Percentiles rank a stretch among this genome's conserved stretches.
These are phyloP conservation scores for Zalophus californianus DNA, from an alignment of 2,797 vertebrate genomes.

Conservation along the genomic window DNA sequence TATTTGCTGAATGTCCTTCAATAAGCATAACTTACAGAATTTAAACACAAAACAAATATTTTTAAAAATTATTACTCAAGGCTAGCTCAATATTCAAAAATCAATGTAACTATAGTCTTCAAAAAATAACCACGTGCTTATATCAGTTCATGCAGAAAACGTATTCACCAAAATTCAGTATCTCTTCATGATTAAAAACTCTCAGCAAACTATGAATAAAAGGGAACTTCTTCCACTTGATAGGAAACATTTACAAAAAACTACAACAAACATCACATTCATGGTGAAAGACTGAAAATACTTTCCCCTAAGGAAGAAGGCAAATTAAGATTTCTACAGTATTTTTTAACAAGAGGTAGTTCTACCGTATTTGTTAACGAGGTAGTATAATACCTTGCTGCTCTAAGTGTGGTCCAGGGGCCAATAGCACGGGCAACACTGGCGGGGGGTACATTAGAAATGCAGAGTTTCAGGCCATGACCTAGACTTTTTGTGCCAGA, in stretches of 20 bases:
- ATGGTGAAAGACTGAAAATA: not conserved
- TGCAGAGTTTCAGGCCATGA: not conserved
- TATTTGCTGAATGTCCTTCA: not conserved
- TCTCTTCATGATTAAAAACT: constrained; percentile 16
- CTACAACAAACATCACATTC: not conserved
- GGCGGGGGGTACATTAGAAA: not conserved
- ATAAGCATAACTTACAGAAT: not conserved
- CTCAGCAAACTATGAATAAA: not conserved
- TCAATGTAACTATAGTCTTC: not conserved
- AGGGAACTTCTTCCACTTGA: not conserved
- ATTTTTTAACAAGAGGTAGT: not conserved
- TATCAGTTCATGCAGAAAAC: constrained; percentile 42
- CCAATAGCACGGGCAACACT: not conserved
- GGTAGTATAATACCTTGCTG: not conserved
- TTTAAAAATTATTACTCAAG: not conserved
- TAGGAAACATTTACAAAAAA: not conserved
- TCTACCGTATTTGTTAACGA: not conserved
- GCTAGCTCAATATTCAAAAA: not conserved
- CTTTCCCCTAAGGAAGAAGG: not conserved
- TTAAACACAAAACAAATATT: not conserved
- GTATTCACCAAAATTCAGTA: constrained; percentile 21
- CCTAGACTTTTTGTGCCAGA: not conserved
- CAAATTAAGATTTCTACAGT: not conserved
- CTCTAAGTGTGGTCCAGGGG: not conserved
- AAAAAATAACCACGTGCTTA: not conserved